A percentile compares a stretch with the other conserved stretches of the same genome.
Conservation (phyloP, 1,140 invertebrate species). For the Euura lappo region DNA sequence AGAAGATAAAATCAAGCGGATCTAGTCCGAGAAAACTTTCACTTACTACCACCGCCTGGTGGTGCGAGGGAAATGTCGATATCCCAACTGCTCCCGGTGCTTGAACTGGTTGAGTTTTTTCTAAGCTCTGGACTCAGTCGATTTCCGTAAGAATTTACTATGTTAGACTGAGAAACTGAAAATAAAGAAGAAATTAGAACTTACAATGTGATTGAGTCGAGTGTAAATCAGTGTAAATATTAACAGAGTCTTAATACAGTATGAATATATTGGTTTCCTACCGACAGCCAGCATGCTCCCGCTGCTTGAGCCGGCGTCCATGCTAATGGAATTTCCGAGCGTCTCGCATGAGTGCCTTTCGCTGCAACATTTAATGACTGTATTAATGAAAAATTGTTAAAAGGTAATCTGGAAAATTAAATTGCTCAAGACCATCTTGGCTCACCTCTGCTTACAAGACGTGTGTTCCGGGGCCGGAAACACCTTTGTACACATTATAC, state of each 20-base stretch:
- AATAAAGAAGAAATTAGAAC: neutral
- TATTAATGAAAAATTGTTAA: constrained; percentile 7
- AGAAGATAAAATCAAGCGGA: neutral
- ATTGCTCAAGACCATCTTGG: neutral
- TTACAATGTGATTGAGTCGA: neutral
- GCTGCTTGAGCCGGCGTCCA: constrained; percentile 44
- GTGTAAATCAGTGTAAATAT: no score
- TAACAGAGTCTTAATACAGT: no score
- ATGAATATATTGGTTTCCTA: constrained; percentile 27
- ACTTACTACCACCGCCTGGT: constrained; percentile 43
- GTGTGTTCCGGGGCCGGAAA: constrained; percentile 64
- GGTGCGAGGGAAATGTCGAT: constrained; percentile 37
- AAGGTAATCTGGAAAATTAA: neutral
- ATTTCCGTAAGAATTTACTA: constrained; percentile 48
- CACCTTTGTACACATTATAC: constrained; percentile 79
- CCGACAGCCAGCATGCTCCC: constrained; percentile 43
- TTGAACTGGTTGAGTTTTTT: constrained; percentile 52
- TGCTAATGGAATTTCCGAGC: constrained; percentile 35
- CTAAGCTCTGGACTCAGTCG: constrained; percentile 37
- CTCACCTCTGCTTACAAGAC: constrained; percentile 49
- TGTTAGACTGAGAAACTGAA: constrained; percentile 47
- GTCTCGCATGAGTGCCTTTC: constrained; percentile 45
- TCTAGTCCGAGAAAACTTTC: neutral
- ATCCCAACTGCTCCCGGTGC: constrained; percentile 51
- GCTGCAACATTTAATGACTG: constrained; percentile 31